A percentile compares a stretch with the other conserved stretches of the same genome.
These are phyloP conservation scores for Drosophila punjabiensis DNA, from an alignment of 1,140 invertebrate species.

Conservation along the genomic window DNA sequence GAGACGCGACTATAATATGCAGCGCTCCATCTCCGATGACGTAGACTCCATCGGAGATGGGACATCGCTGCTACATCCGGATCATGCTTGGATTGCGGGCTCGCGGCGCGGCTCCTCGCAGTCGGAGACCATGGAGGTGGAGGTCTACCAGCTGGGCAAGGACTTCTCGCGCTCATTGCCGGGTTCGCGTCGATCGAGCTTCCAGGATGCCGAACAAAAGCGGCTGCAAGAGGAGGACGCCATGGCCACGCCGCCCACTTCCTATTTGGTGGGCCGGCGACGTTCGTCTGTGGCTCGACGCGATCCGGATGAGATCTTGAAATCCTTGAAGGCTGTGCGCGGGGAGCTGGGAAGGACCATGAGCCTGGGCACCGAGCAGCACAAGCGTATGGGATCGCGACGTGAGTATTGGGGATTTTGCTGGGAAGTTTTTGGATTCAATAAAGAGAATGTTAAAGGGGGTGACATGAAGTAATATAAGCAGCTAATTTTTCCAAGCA, in stretches of 20 bases:
- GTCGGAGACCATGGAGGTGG: constrained; percentile 93
- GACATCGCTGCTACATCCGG: constrained; percentile 91
- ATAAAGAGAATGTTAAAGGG: background rate
- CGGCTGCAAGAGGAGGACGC: constrained; percentile 85
- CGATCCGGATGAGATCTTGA: constrained; percentile 93
- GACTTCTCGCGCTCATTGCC: constrained; percentile 94
- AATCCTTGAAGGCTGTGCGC: constrained; percentile 91
- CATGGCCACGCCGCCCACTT: constrained; percentile 86
- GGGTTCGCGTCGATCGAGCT: constrained; percentile 92
- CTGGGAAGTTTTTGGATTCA: too few relatives aligned
- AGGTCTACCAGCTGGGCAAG: constrained; percentile 93
- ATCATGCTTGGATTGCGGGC: constrained; percentile 91
- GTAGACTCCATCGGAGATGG: constrained; percentile 90
- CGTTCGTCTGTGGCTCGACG: constrained; percentile 92
- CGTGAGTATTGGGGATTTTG: constrained; percentile 86
- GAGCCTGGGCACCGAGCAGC: constrained; percentile 88
- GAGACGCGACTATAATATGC: constrained; percentile 88
- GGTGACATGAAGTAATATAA: constrained; percentile 1
- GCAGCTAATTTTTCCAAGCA: too few relatives aligned
- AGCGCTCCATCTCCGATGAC: constrained; percentile 91
- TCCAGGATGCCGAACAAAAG: constrained; percentile 89
- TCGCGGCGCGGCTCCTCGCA: constrained; percentile 93
- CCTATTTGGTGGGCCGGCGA: constrained; percentile 89
- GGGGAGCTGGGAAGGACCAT: constrained; percentile 92
- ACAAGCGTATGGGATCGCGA: constrained; percentile 86